Conservation (phyloP, 2,113 vertebrate species). For the Mirounga angustirostris region DNA sequence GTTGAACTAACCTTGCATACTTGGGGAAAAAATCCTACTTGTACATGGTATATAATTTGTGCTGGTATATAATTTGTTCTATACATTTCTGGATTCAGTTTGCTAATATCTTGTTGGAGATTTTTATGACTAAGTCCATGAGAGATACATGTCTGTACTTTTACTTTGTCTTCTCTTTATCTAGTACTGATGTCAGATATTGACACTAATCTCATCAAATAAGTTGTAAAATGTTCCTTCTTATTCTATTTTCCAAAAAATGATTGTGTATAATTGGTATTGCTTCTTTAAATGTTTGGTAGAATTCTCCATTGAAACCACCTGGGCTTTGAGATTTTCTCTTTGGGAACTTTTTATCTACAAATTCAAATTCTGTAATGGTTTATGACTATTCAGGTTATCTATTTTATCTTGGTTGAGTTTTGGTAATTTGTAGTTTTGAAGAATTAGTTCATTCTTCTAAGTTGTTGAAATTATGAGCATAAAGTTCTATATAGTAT, state of each 20-base stretch:
- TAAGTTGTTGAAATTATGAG: not conserved
- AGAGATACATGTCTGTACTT: not conserved
- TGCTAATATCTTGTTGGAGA: not conserved
- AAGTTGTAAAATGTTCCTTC: not conserved
- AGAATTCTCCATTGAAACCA: not conserved
- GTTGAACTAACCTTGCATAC: not conserved
- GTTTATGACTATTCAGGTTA: not conserved
- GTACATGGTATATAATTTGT: not conserved
- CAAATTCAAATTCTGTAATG: not conserved
- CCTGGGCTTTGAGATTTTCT: not conserved
- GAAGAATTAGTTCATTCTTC: not conserved
- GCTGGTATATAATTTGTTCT: not conserved
- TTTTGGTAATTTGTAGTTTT: not conserved
- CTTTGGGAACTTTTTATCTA: not conserved
- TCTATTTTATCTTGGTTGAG: not conserved
- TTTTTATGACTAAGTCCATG: not conserved
- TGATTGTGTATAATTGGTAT: not conserved
- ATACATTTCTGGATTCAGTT: not conserved
- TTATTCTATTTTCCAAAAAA: not conserved
- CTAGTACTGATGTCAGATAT: not conserved
- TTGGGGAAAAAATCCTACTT: not conserved
- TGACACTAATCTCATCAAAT: not conserved
- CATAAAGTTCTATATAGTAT: not conserved
- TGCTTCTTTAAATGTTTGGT: not conserved
- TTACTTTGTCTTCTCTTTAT: not conserved